phyloP scores from a whole-genome alignment of 2,888 invertebrate genomes.

The Synanthedon formicaeformis region DNA sequence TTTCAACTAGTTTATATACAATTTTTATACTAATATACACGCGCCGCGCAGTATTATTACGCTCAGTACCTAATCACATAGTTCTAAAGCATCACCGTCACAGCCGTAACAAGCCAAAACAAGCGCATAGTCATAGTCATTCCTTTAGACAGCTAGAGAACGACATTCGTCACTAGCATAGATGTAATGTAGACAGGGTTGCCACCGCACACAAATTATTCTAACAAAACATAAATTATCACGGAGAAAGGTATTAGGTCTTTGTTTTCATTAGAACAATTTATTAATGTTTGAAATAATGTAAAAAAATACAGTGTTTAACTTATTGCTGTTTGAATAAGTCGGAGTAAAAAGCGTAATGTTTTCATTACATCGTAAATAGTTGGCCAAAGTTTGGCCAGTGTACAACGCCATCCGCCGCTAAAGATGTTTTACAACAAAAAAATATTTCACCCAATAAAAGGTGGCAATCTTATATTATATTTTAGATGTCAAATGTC shows the following conservation, averaged over 20 bases:
- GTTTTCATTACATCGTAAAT: too few relatives aligned
- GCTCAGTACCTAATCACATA: not conserved
- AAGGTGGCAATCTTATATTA: conserved; percentile 6
- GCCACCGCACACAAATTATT: too few relatives aligned
- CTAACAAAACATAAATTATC: too few relatives aligned
- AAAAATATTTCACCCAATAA: conserved; percentile 23
- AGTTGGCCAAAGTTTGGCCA: too few relatives aligned
- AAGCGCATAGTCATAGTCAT: conserved; percentile 37
- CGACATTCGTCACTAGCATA: conserved; percentile 41
- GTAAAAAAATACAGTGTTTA: too few relatives aligned
- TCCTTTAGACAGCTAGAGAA: conserved; percentile 41
- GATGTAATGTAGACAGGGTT: conserved; percentile 21
- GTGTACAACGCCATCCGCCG: too few relatives aligned
- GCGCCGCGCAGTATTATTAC: conserved; percentile 54
- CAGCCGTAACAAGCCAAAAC: conserved; percentile 11
- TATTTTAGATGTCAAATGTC: not conserved
- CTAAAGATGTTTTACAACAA: too few relatives aligned
- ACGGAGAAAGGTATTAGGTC: too few relatives aligned
- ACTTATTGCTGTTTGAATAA: too few relatives aligned
- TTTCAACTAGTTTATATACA: conserved; percentile 15
- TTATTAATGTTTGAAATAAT: too few relatives aligned
- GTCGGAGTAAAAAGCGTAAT: too few relatives aligned
- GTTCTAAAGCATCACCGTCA: conserved; percentile 9
- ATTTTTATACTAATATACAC: conserved; percentile 58
- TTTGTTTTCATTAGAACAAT: too few relatives aligned